Evolutionary conservation across 2,888 invertebrate species (phyloP).

Genomic region (Tuta absoluta): DNA sequence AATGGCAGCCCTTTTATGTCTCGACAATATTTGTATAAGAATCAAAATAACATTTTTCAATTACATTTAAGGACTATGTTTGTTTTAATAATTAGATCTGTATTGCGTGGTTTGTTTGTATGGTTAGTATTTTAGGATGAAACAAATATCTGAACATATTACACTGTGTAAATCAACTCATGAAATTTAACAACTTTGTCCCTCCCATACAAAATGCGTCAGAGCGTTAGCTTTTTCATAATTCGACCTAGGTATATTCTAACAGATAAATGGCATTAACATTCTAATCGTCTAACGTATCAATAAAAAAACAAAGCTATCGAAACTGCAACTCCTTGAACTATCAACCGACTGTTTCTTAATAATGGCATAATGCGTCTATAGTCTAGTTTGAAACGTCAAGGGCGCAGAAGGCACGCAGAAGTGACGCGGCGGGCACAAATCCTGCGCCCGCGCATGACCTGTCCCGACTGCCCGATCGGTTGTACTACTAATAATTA

Average conservation of each 20-base stretch:
- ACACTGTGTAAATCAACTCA: background rate
- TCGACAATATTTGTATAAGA: background rate
- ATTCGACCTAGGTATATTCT: background rate
- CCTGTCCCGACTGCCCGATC: conserved; percentile 1
- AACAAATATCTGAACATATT: background rate
- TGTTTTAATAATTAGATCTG: background rate
- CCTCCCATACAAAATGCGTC: too few species aligned
- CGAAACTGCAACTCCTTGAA: conserved; percentile 13
- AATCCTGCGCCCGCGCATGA: conserved; percentile 3
- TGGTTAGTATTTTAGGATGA: background rate
- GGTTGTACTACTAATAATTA: background rate
- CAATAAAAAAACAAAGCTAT: background rate
- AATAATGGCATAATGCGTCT: background rate
- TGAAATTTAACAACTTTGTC: background rate
- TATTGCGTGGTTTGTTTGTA: background rate
- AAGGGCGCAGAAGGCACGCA: conserved; percentile 9
- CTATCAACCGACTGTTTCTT: conserved; percentile 1
- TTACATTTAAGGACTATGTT: conserved; percentile 10
- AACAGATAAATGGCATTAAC: background rate
- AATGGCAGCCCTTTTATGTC: conserved; percentile 1
- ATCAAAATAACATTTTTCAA: conserved; percentile 4
- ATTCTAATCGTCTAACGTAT: background rate
- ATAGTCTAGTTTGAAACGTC: conserved; percentile 9
- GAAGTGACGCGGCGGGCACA: conserved; percentile 8
- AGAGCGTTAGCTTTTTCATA: too few species aligned